Base-by-base conservation (phyloP, 2,113 vertebrate species). In the Eublepharis macularius region DNA sequence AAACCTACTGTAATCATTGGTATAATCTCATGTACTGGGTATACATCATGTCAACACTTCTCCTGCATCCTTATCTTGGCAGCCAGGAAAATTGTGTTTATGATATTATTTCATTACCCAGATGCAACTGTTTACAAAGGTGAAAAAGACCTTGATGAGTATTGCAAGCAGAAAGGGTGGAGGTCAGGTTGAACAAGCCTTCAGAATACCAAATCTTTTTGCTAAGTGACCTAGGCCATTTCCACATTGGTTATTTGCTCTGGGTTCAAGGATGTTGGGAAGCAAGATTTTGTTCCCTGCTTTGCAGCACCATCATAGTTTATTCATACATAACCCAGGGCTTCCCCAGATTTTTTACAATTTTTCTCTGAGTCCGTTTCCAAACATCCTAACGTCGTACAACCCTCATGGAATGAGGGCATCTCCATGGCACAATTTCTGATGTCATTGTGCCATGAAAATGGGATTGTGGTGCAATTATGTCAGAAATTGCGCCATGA, bases 61-160 rank as follows among this genome's bases (percentile, higher is more conserved):
- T 90, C 29, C 87, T 88, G 47, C 85, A 80, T 88, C 89, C 76
- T 90, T 94, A 94, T 93, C 92, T 93, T 76, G 91, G 88, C 90
- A 66, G 93, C 82, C 90, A 92, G 85, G 86, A 93, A 86, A 91
- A 75, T 60, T 4, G 65, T 88, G 75, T 88, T 95, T 92, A 91
- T 87, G 89, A 87, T 93, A 84, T 83, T 93, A 86, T 91, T 93
- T 93, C 81, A 86, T 95, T 90, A 94, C 90, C 83, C 88, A 86
- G 78, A 39, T 89, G 85, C 89, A 87, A 66, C 78, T 34, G 75
- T 81, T 81, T 92, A 83, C 87, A 94, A 90, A 95, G 86, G 84
- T 94, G 91, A 95, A 92, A 76, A 68, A 93, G 87, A 82, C 88
- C 88, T 95, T 94, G 87, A 93, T 91, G 88, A 94, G 77, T 82